A percentile compares a stretch with the other conserved stretches of the same genome.
Evolutionary conservation across 2,888 invertebrate genomes (phyloP).

Genomic region (Trilocha varians): DNA sequence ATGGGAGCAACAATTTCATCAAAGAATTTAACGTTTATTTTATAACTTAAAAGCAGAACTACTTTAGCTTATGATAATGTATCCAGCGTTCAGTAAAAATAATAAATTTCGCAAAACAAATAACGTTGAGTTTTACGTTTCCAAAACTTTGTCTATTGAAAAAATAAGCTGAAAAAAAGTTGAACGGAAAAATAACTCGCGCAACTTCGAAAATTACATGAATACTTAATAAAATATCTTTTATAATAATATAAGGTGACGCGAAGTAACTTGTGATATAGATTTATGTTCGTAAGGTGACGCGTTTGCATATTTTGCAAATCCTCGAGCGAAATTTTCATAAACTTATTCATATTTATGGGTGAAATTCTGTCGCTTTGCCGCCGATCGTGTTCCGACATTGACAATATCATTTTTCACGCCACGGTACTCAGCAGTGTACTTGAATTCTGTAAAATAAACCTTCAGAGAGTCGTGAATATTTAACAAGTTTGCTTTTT

Average conservation of each 20-base stretch:
- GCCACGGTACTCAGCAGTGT: not conserved
- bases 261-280: conserved; percentile 21
- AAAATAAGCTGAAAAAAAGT: not conserved
- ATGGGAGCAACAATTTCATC: no score
- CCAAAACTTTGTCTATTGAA: not conserved
- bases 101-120: no score
- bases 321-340: conserved; percentile 31
- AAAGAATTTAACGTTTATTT: no score
- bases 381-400: conserved; percentile 18
- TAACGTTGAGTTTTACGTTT: not conserved
- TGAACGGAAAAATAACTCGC: conserved; percentile 5
- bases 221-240: not conserved
- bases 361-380: conserved; percentile 19
- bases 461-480: no score
- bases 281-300: conserved; percentile 25
- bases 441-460: not conserved
- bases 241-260: conserved; percentile 9
- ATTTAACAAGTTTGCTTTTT: no score
- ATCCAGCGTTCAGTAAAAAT: no score
- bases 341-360: conserved; percentile 28
- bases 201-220: conserved; percentile 13
- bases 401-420: conserved; percentile 19
- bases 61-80: no score
- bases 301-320: conserved; percentile 37
- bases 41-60: no score